phyloP scores from a whole-genome alignment of 2,888 invertebrate species.

The Cosmorhoe ocellata region DNA sequence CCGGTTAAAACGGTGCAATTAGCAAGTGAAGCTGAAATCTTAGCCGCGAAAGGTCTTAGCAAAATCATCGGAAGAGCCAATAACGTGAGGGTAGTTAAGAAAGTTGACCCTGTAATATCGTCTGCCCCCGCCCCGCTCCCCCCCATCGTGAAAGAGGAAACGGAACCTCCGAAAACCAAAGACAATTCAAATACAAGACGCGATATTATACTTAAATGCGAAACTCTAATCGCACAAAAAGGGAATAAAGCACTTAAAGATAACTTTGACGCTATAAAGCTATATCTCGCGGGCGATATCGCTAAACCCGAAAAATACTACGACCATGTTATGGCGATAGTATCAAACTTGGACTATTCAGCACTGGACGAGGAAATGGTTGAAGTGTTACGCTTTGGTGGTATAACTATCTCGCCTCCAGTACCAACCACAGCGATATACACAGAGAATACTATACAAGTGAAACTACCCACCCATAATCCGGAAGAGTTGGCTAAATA shows the following conservation, averaged over 20 bases:
- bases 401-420: conserved; percentile 12
- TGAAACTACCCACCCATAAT: conserved; percentile 37
- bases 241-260: conserved; percentile 67
- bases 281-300: conserved; percentile 65
- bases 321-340: conserved; percentile 69
- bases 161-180: too few species aligned
- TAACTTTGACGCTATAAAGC: conserved; percentile 70
- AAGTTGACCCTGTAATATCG: too few species aligned
- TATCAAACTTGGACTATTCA: conserved; percentile 67
- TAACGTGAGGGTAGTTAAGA: conserved; percentile 49
- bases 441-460: conserved; percentile 38
- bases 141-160: too few species aligned
- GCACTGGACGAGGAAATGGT: conserved; percentile 63
- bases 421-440: not conserved
- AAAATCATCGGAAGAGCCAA: conserved; percentile 71
- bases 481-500: conserved; percentile 68
- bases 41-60: conserved; percentile 72
- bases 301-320: conserved; percentile 70
- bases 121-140: not conserved
- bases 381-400: conserved; percentile 38
- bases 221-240: conserved; percentile 64
- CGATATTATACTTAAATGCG: conserved; percentile 65
- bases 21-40: conserved; percentile 71
- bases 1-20: conserved; percentile 42
- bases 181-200: conserved; percentile 43